phyloP scores from a whole-genome alignment of 2,888 invertebrate species.

The Balanococcus diminutus region DNA sequence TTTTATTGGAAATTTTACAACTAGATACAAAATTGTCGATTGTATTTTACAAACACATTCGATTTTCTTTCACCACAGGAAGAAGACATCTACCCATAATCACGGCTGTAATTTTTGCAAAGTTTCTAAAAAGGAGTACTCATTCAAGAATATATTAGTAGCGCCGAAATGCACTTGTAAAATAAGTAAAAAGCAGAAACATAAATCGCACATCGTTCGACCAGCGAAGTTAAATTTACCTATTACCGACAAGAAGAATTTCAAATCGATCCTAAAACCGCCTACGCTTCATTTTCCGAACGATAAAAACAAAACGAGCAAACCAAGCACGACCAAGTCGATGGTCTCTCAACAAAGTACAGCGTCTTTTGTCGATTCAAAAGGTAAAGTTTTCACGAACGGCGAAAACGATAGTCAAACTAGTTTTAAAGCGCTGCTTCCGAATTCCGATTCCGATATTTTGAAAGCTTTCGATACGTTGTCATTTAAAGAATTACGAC shows the following conservation, averaged over 20 bases:
- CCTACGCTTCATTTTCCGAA: constrained; percentile 11
- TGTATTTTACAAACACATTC: neutral
- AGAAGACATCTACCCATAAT: neutral
- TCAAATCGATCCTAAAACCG: constrained; percentile 39
- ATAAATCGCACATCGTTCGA: constrained; percentile 33
- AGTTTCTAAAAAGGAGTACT: constrained; percentile 10
- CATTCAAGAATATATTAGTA: constrained; percentile 14
- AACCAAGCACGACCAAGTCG: neutral
- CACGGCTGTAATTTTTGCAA: neutral
- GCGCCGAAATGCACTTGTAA: neutral
- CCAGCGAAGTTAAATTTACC: constrained; percentile 46
- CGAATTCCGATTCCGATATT: constrained; percentile 23
- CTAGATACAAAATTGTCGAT: neutral
- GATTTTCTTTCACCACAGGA: neutral
- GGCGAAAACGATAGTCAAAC: constrained; percentile 42
- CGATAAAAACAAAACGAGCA: neutral
- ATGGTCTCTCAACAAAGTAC: neutral
- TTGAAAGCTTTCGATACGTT: constrained; percentile 46
- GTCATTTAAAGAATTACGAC: constrained; percentile 41
- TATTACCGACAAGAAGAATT: neutral
- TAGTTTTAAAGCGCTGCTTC: constrained; percentile 44
- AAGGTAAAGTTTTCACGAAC: constrained; percentile 3
- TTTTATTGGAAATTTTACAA: neutral
- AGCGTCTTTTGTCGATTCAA: neutral
- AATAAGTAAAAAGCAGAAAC: neutral